Evolutionary conservation across 1,140 invertebrate genomes (phyloP), one percentile per base, ranked within the genome.

Genomic region (Drosophila melanica): DNA sequence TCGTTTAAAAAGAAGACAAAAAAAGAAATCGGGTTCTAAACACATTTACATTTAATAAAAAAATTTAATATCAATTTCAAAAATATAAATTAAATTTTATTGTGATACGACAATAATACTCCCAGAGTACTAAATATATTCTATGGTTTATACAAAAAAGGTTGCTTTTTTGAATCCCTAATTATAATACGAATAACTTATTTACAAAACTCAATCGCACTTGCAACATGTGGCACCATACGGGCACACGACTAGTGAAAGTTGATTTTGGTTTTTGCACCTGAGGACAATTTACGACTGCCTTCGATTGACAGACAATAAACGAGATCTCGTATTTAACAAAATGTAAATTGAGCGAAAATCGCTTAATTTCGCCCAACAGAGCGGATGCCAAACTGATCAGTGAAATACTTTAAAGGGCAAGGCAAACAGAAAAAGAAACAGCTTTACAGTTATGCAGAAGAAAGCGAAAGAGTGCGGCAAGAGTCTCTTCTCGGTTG

Each of bases 281-380:
- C 75, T 75, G 44, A 37, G 59, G 59, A 64, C 59, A 65, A 68
- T 64, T 71, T 62, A 89, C 65, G 30, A 64, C 55, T 30, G 55
- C 27, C 64, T 63, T 37, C 55, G 54, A 79, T 73, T 57, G 76
- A 75, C 79, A 57, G 66, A 84, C 80, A 89, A 90, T 82, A 89
- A 87, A 72, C 74, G 85, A 90, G 77, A 84, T 62, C 51, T 42
- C 33, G 53, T 45, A 75, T 59, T 63, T 59, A 63, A 64, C 62
- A 90, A 89, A 87, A 87, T 89, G 84, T 82, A 87, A 87, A 87
- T 82, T 73, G 67, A 77, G 33, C 69, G 85, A 85, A 89, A 89
- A 89, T 89, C 85, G 80, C 84, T 89, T 89, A 63, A 89, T 89
- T 89, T 84, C 65, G 37, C 12, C 3, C 30, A 14, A 18, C 54